Evolutionary conservation across 1,140 invertebrate genomes (phyloP).

Genomic region (Maconellicoccus hirsutus): DNA sequence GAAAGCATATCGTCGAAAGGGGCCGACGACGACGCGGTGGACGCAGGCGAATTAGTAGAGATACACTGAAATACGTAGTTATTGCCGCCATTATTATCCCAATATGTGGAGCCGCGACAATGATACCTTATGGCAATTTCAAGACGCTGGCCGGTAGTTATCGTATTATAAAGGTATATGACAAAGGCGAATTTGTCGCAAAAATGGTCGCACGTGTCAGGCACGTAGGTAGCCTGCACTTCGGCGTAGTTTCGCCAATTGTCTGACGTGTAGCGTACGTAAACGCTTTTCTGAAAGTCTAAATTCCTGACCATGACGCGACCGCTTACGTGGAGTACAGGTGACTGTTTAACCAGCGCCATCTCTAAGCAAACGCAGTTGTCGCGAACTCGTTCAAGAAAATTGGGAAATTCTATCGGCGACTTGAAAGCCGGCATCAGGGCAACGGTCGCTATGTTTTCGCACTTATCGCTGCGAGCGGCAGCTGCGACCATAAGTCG

Average conservation of each 20-base stretch:
- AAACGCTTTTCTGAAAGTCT: constrained; percentile 81
- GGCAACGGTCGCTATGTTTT: constrained; percentile 46
- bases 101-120: constrained; percentile 69
- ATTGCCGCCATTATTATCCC: constrained; percentile 75
- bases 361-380: constrained; percentile 75
- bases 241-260: constrained; percentile 75
- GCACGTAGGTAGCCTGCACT: constrained; percentile 66
- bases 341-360: constrained; percentile 55
- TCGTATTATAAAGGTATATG: constrained; percentile 51
- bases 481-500: no score
- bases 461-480: constrained; percentile 37
- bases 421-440: constrained; percentile 80
- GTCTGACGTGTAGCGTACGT: constrained; percentile 74
- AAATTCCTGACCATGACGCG: constrained; percentile 78
- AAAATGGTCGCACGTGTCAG: constrained; percentile 81
- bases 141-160: constrained; percentile 54
- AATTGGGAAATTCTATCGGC: constrained; percentile 59
- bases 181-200: constrained; percentile 79
- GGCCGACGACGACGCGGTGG: no score
- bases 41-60: constrained; percentile 36
- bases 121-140: constrained; percentile 74
- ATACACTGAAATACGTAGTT: constrained; percentile 80
- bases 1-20: no score
- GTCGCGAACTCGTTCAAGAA: constrained; percentile 60
- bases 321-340: constrained; percentile 66